Evolutionary conservation across 1,140 invertebrate genomes (phyloP).

Genomic region (Tyrophagus putrescentiae): DNA sequence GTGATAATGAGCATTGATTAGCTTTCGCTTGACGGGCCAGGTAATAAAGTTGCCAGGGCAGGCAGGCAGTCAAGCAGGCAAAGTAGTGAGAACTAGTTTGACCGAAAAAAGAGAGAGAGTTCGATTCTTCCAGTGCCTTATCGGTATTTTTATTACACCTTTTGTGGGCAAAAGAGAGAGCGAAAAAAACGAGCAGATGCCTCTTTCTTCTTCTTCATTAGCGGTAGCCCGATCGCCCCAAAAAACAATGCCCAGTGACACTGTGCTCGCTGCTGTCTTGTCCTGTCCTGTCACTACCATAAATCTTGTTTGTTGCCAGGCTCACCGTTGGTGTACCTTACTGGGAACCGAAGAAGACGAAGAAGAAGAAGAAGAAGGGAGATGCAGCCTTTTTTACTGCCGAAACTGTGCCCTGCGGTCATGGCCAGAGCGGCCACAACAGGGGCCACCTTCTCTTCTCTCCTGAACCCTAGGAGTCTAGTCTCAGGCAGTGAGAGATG

Average conservation of each 20-base stretch:
- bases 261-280: no score
- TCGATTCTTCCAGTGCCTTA: not conserved
- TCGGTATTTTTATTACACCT: slow-evolving; percentile 13
- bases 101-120: slow-evolving; percentile 5
- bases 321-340: not conserved
- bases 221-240: no score
- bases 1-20: slow-evolving; percentile 13
- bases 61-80: no score
- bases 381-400: slow-evolving; percentile 8
- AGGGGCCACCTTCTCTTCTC: no score
- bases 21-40: no score
- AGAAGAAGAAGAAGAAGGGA: no score
- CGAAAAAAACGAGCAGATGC: not conserved
- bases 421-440: not conserved
- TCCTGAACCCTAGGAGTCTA: slow-evolving; percentile 4
- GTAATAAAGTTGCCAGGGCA: no score
- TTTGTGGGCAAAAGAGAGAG: not conserved
- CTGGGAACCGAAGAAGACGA: no score
- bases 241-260: not conserved
- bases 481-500: not conserved
- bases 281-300: not conserved
- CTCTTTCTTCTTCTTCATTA: not conserved
- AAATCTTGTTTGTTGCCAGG: not conserved
- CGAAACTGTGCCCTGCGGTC: not conserved
- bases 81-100: no score